Percentiles rank a stretch among this genome's conserved stretches.
These are phyloP conservation scores for Deroplatys truncata DNA, from an alignment of 2,888 invertebrate species.

Conservation along the genomic window DNA sequence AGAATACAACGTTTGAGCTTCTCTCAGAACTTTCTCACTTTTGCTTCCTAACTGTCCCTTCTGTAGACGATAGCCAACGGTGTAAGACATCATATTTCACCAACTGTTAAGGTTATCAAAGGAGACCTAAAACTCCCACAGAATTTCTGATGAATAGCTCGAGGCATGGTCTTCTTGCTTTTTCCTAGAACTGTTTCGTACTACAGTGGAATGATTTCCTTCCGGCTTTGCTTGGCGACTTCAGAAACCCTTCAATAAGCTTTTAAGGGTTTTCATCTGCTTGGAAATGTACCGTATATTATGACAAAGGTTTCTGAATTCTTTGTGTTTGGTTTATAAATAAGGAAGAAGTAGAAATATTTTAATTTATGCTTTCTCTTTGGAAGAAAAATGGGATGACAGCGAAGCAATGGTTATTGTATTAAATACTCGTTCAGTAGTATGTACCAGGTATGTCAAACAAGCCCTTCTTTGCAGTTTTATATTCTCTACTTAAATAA, in stretches of 20 bases:
- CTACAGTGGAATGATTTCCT: neutral
- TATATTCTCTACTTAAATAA: too few relatives aligned
- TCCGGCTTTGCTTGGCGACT: too few relatives aligned
- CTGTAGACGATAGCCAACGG: neutral
- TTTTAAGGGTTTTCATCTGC: neutral
- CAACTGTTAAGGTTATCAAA: neutral
- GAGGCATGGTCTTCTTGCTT: neutral
- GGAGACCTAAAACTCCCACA: neutral
- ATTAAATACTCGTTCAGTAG: too few relatives aligned
- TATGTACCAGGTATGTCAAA: too few relatives aligned
- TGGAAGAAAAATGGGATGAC: too few relatives aligned
- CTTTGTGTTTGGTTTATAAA: neutral
- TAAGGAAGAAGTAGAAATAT: neutral
- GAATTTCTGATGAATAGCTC: neutral
- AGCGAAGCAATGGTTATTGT: too few relatives aligned
- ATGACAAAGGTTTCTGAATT: too few relatives aligned
- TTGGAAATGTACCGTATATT: neutral
- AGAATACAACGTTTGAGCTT: neutral
- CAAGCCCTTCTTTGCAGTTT: too few relatives aligned
- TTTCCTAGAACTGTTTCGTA: neutral
- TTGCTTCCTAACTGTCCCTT: neutral
- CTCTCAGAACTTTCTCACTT: neutral
- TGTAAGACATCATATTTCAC: neutral
- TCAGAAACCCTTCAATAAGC: too few relatives aligned
- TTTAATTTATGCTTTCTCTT: too few relatives aligned